These are phyloP conservation scores for Pitta sordida DNA, from an alignment of 2,113 vertebrate species.

Conservation along the genomic window DNA sequence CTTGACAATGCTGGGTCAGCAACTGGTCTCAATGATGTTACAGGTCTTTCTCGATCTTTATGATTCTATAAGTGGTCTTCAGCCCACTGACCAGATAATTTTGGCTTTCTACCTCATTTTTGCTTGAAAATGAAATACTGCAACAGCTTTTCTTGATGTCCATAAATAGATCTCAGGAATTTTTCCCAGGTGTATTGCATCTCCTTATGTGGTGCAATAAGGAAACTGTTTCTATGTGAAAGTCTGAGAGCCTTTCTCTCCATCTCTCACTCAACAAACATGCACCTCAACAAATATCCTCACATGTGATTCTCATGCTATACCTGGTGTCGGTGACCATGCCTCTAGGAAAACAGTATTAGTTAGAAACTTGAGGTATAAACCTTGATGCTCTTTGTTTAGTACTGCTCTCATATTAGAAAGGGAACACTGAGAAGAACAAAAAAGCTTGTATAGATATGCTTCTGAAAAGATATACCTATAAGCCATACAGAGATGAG, in stretches of 20 bases:
- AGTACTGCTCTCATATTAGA: neutral
- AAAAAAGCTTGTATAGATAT: neutral
- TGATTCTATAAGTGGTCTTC: neutral
- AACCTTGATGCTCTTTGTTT: neutral
- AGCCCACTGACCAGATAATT: neutral
- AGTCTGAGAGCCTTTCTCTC: neutral
- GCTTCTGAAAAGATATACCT: neutral
- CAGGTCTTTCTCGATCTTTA: neutral
- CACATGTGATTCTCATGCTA: neutral
- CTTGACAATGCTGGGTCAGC: neutral
- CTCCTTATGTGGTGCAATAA: neutral
- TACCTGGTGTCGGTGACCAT: rapidly evolving
- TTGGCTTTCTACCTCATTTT: neutral
- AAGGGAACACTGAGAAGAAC: neutral
- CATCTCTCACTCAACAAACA: neutral
- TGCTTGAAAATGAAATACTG: neutral
- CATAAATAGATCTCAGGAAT: neutral
- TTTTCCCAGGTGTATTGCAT: neutral
- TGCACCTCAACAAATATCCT: neutral
- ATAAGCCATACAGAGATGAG: neutral
- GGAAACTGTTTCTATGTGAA: neutral
- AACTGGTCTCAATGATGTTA: too few relatives aligned
- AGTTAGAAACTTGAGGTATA: neutral
- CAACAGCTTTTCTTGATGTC: neutral
- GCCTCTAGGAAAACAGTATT: neutral